Evolutionary conservation across 2,888 invertebrate genomes (phyloP), one percentile per base, ranked within the genome.

Genomic region (Fragum sueziense): DNA sequence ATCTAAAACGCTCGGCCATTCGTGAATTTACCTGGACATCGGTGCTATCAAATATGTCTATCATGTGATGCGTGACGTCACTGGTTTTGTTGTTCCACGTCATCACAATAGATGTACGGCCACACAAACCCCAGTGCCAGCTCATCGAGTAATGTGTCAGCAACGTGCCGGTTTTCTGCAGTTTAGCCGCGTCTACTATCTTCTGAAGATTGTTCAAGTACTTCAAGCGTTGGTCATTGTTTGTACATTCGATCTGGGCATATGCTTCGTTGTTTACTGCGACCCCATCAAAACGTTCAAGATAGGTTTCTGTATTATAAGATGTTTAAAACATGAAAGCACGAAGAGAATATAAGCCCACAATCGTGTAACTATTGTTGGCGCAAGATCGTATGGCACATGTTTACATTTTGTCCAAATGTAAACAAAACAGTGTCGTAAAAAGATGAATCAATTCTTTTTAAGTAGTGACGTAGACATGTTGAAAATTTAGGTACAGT

Each of bases 31-130:
- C 87, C 85, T 87, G 87, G 25, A 84, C 85, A 70, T 87, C 87
- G 11, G 80, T 54, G 70, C 86, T 86, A 76, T 87, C 85, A 70
- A 87, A 87, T 31, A 87, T 85, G 73, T 87, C 87, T 59, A 87
- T 87, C 86, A 87, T 86, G 65, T 87, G 87, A 70, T 72, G 72
- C 4, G 52, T 69, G 7, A 70, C 86, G 67, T 80, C 76, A 51
- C 29, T 57, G 1, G 71, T 83, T 74, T 83, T 84, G 11, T 81
- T 80, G 41, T 81, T 79, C 82, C 82, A 87, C 41, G 79, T 78
- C 47, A 87, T 79, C 52, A 72, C 22, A 67, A 76, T 72, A 0
- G 52, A 57, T 2, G n/a, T 47, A n/a, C 52, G 62, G 57, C 57
- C 41, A 76, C 85, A 84, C 1, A 29, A 79, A 14, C 87, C 85